Evolutionary conservation across 2,888 invertebrate genomes (phyloP).

Genomic region (Zaprionus obscuricornis): DNA sequence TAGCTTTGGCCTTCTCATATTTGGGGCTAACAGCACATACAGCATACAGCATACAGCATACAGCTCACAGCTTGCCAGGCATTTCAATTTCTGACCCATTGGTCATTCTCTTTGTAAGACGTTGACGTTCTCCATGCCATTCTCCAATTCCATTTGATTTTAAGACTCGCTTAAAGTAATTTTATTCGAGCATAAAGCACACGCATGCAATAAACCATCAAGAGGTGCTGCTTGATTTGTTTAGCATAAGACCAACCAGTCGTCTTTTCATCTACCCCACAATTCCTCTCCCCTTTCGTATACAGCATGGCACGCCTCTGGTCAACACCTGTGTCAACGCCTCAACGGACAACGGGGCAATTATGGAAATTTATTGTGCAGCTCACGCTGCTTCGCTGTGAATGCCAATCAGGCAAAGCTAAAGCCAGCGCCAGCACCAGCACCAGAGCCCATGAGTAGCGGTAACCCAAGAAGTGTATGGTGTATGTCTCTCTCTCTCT

Average conservation of each 20-base stretch:
- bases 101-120: no score
- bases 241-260: slow-evolving; percentile 37
- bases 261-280: background rate
- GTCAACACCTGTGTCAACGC: slow-evolving; percentile 27
- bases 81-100: slow-evolving; percentile 49
- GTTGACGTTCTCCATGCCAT: no score
- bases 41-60: no score
- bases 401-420: slow-evolving; percentile 59
- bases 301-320: background rate
- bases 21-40: no score
- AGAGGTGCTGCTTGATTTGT: slow-evolving; percentile 59
- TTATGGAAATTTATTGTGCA: slow-evolving; percentile 76
- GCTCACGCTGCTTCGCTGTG: slow-evolving; percentile 51
- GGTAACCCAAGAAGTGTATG: no score
- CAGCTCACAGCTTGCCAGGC: slow-evolving; percentile 39
- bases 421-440: slow-evolving; percentile 29
- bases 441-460: no score
- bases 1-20: slow-evolving; percentile 34
- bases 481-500: no score
- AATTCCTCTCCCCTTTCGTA: background rate
- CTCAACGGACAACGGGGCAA: slow-evolving; percentile 68
- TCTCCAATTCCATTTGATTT: no score
- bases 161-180: slow-evolving; percentile 37
- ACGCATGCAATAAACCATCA: slow-evolving; percentile 63
- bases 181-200: slow-evolving; percentile 59